A percentile compares a stretch with the other conserved stretches of the same genome.
Evolutionary conservation across 2,113 vertebrate species (phyloP).

Genomic region (Loxodonta africana): DNA sequence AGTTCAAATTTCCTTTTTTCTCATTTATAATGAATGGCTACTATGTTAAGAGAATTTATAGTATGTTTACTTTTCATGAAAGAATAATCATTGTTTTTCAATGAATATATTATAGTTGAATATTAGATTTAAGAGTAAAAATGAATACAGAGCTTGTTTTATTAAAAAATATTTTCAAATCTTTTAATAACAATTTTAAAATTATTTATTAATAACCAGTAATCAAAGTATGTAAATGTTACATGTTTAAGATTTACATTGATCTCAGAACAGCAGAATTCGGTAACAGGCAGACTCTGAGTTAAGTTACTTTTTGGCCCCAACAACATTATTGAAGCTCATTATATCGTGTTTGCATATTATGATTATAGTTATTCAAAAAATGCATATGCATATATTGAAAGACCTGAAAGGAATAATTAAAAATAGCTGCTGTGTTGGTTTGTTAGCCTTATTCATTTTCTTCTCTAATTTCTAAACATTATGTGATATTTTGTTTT

Average conservation of each 20-base stretch:
- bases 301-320: neutral
- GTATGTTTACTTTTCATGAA: constrained; percentile 2
- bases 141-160: neutral
- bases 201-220: neutral
- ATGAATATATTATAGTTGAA: constrained; percentile 26
- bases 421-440: neutral
- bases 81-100: neutral
- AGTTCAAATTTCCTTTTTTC: neutral
- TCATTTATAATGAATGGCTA: neutral
- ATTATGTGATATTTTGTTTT: neutral
- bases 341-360: neutral
- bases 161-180: neutral
- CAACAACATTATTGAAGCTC: neutral
- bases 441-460: neutral
- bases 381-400: neutral
- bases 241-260: neutral
- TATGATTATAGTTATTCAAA: neutral
- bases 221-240: neutral
- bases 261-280: neutral
- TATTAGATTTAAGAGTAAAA: constrained; percentile 23
- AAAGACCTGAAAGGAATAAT: neutral
- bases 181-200: neutral
- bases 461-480: neutral
- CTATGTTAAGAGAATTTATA: neutral
- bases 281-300: neutral